Base-by-base conservation (phyloP, 2,797 vertebrate species). In the Crocodylus rhombifer region DNA sequence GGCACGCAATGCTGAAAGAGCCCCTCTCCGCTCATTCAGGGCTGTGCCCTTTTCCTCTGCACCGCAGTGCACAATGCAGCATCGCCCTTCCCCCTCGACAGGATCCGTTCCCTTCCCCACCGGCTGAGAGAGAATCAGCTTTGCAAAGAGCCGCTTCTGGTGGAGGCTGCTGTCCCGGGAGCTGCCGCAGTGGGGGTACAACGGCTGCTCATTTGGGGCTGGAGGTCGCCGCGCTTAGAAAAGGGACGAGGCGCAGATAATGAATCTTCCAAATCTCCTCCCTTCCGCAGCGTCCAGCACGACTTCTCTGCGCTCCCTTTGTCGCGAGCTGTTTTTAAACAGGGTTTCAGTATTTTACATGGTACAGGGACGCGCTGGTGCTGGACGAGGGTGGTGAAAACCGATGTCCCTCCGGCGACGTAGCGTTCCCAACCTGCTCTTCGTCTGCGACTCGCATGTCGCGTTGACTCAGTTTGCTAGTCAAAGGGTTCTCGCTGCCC, bases 311-410 rank as follows among this genome's bases (percentile, higher is more conserved):
- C 3, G 0, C 67, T 65, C 60, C 5, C 7, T 75, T 8, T 2
- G 2, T 16, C 1, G 4, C 75, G 33, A 28, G 33, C 71, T 1
- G 42, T 1, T 26, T 33, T 60, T 12, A 26, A 56, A 23, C 0
- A 1, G 20, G 7, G 10, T 16, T 30, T 12, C 36, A 0, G 5
- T 2, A 14, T 3, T 28, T 56, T 5, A 0, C 0, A 4, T 60
- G 69, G 30, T 1, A 15, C 18, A 36, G 4, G 17, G 33, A 5
- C 14, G 1, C 5, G 20, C 5, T 14, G 0, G 0, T 57, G 1
- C 1, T 1, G n/a, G 10, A 1, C 12, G 55, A 5, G 2, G n/a
- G 1, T 1, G 3, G 2, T 0, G 20, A 56, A 58, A 36, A 33
- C n/a, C 7, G n/a, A n/a, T n/a, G 17, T 15, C 25, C 67, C 77